These are phyloP conservation scores for Syngnathus floridae DNA, from an alignment of 2,113 vertebrate genomes.

Conservation along the genomic window DNA sequence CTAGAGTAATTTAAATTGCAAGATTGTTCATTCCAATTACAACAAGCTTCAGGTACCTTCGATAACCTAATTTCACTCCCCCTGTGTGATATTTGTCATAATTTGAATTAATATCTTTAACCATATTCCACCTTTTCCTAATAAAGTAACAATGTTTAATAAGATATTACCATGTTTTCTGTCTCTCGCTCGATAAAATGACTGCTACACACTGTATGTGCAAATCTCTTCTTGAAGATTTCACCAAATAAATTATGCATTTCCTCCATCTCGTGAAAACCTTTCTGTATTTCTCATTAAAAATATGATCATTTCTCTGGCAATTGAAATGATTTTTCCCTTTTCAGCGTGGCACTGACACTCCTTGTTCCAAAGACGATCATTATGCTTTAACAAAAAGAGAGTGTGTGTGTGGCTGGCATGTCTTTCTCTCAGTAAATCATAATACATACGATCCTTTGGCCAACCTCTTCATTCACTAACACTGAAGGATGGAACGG, in stretches of 20 bases:
- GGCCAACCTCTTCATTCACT: constrained; percentile 86
- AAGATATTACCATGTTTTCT: neutral
- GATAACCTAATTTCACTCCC: neutral
- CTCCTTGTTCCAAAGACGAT: constrained; percentile 40
- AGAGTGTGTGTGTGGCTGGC: constrained; percentile 27
- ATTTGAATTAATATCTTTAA: neutral
- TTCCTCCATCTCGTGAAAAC: neutral
- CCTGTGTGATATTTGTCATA: neutral
- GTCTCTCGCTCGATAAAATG: neutral
- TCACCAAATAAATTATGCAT: neutral
- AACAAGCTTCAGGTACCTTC: too few species aligned
- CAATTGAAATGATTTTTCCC: neutral
- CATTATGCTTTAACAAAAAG: constrained; percentile 48
- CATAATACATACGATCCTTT: constrained; percentile 76
- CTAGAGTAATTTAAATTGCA: too few species aligned
- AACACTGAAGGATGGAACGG: constrained; percentile 79
- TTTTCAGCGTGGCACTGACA: neutral
- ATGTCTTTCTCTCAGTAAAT: constrained; percentile 64
- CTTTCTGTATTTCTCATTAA: neutral
- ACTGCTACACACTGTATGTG: neutral
- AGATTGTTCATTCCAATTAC: too few species aligned
- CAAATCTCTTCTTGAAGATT: neutral
- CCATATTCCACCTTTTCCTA: neutral
- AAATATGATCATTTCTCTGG: neutral
- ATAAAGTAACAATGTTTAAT: neutral